Percentiles rank a stretch among this genome's conserved stretches.
Evolutionary conservation across 2,797 vertebrate species (phyloP).

Genomic region (Poecile montanus): DNA sequence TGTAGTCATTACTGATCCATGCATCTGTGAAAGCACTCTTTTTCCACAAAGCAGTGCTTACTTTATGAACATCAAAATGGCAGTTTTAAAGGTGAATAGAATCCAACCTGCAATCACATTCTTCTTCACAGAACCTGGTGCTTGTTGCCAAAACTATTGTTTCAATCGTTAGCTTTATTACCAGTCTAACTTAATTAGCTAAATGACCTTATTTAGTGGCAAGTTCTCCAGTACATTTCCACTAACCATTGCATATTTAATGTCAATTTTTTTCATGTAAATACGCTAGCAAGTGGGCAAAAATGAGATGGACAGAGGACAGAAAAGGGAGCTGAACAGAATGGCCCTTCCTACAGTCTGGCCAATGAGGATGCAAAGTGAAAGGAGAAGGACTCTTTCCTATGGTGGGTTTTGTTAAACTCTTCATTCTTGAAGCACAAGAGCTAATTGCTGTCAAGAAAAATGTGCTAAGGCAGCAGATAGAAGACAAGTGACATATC

Average conservation of each 20-base stretch:
- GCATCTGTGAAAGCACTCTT: background rate
- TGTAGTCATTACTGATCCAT: background rate
- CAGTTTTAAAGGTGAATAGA: constrained; percentile 11
- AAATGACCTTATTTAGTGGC: background rate
- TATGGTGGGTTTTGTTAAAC: background rate
- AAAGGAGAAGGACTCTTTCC: background rate
- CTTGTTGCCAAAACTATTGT: constrained; percentile 42
- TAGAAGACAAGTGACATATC: background rate
- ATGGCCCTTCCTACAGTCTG: background rate
- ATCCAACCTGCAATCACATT: constrained; percentile 18
- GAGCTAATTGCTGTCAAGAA: background rate
- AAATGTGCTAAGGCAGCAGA: background rate
- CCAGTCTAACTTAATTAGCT: constrained; percentile 15
- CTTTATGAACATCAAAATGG: background rate
- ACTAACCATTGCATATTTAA: background rate
- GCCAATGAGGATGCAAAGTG: background rate
- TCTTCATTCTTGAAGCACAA: background rate
- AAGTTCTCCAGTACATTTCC: background rate
- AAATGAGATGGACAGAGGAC: background rate
- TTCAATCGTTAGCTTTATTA: constrained; percentile 45
- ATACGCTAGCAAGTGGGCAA: background rate
- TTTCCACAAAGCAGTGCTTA: background rate
- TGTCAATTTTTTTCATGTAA: background rate
- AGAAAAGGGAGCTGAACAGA: background rate
- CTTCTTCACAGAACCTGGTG: background rate